These are phyloP conservation scores for Serranochromis macrocephalus DNA, from an alignment of 2,113 vertebrate genomes.

Conservation along the genomic window DNA sequence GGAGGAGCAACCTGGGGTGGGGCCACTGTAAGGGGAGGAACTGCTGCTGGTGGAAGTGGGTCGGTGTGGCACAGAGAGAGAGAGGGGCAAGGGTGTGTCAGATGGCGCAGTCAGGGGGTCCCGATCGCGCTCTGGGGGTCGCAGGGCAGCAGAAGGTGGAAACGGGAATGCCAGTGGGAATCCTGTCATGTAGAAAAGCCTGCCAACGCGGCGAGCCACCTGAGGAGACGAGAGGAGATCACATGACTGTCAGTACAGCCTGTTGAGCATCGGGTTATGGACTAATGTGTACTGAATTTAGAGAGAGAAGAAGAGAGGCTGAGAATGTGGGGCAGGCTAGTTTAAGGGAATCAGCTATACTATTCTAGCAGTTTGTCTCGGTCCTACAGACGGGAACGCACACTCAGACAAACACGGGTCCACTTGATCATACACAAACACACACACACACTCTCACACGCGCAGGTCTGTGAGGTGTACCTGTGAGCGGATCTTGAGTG, in stretches of 20 bases:
- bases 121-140: conserved; percentile 71
- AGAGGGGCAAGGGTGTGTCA: conserved; percentile 35
- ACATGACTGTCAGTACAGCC: conserved; percentile 23
- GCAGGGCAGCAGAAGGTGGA: conserved; percentile 74
- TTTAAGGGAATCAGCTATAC: conserved; percentile 25
- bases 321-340: conserved; percentile 46
- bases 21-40: conserved; percentile 75
- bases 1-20: conserved; percentile 71
- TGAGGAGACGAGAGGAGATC: conserved; percentile 44
- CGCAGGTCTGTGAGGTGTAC: conserved; percentile 69
- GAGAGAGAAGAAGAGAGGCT: conserved; percentile 43
- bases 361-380: conserved; percentile 20
- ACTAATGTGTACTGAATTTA: background rate
- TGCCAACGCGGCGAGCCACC: conserved; percentile 88
- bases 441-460: conserved; percentile 26
- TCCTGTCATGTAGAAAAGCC: conserved; percentile 92
- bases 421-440: background rate
- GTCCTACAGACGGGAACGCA: conserved; percentile 13
- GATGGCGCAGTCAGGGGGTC: conserved; percentile 55
- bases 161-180: conserved; percentile 88
- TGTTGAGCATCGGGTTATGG: background rate
- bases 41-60: conserved; percentile 77
- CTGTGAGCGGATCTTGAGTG: conserved; percentile 95
- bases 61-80: conserved; percentile 52
- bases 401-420: conserved; percentile 7